Conservation (phyloP, 1,140 invertebrate species). For the Catajapyx aquilonaris region DNA sequence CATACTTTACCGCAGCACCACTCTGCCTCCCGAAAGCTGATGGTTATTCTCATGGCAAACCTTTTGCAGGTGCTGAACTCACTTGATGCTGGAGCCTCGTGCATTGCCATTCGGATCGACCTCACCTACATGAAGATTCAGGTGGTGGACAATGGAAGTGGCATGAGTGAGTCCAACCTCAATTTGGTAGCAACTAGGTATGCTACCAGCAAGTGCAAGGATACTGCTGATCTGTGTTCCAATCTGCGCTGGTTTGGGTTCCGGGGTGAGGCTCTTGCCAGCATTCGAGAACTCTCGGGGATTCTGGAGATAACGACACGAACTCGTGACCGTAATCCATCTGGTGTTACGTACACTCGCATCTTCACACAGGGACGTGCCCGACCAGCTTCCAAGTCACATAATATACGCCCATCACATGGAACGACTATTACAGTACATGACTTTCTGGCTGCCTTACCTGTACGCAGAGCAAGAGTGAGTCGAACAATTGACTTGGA, state of each 20-base stretch:
- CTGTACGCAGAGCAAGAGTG: constrained; percentile 31
- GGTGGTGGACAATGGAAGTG: constrained; percentile 41
- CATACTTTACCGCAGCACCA: too few species aligned
- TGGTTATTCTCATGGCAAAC: too few species aligned
- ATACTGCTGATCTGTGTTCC: constrained; percentile 24
- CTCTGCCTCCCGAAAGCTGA: too few species aligned
- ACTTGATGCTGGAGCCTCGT: constrained; percentile 35
- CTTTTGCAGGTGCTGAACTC: constrained; percentile 34
- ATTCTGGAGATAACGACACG: constrained; percentile 31
- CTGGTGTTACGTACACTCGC: constrained; percentile 24
- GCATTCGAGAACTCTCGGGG: constrained; percentile 29
- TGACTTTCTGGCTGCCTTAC: constrained; percentile 35
- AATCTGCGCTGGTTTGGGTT: constrained; percentile 32
- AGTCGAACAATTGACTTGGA: constrained; percentile 30
- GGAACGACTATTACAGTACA: constrained; percentile 40
- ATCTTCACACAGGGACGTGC: constrained; percentile 23
- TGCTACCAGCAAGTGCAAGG: constrained; percentile 36
- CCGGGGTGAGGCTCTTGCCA: constrained; percentile 38
- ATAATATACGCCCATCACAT: constrained; percentile 24
- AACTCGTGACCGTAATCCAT: too few species aligned
- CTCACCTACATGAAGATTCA: constrained; percentile 32
- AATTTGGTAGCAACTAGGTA: constrained; percentile 31
- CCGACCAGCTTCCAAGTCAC: constrained; percentile 15
- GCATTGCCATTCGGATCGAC: constrained; percentile 35
- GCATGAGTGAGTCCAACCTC: constrained; percentile 28